These are phyloP conservation scores for Hetaerina titia DNA, from an alignment of 2,888 invertebrate species.

Conservation along the genomic window DNA sequence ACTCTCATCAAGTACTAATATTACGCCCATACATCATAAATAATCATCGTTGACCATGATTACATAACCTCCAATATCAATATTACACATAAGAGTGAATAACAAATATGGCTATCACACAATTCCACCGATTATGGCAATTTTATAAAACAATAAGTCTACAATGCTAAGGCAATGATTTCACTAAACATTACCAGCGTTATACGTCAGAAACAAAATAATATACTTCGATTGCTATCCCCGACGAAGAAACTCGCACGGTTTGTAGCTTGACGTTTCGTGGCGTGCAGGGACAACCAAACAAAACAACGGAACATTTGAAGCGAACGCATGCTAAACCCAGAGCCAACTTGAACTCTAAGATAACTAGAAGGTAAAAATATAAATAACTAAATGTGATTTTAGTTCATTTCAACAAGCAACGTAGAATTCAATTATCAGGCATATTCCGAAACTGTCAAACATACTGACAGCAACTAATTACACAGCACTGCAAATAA, in stretches of 20 bases:
- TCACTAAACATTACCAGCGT: background rate
- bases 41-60: too few species aligned
- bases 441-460: background rate
- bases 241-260: background rate
- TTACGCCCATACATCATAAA: too few species aligned
- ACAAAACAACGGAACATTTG: constrained; percentile 48
- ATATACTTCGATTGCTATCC: background rate
- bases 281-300: background rate
- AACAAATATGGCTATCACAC: too few species aligned
- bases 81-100: too few species aligned
- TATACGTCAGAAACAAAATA: background rate
- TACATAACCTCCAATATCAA: too few species aligned
- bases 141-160: too few species aligned
- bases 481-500: background rate
- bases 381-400: background rate
- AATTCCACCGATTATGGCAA: too few species aligned
- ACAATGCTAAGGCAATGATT: background rate
- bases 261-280: background rate
- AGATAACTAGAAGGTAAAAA: background rate
- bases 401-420: background rate
- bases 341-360: background rate
- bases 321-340: constrained; percentile 33
- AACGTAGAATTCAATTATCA: background rate
- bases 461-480: background rate
- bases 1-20: too few species aligned